Percentiles rank a stretch among this genome's conserved stretches.
Conservation (phyloP, 2,888 invertebrate genomes). For the Ellobium chinense region DNA sequence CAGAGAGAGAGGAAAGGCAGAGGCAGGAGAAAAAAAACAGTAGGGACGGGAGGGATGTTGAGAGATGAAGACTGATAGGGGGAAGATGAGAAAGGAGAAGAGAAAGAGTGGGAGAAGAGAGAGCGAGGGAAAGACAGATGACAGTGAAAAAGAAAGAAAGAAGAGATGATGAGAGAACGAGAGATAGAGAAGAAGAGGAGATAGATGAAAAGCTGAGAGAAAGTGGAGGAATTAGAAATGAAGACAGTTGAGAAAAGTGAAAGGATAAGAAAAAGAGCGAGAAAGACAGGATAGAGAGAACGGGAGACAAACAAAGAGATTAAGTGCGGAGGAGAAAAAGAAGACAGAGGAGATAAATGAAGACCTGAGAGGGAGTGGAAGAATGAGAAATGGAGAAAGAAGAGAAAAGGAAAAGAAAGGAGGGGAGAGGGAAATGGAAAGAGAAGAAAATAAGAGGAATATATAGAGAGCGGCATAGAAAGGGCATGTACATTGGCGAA, state of each 20-base stretch:
- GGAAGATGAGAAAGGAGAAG: background rate
- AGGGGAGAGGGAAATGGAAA: background rate
- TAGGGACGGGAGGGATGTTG: background rate
- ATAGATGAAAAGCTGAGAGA: background rate
- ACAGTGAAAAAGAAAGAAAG: background rate
- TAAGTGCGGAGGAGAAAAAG: background rate
- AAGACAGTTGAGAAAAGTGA: background rate
- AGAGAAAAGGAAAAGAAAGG: background rate
- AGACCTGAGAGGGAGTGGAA: background rate
- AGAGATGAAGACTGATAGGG: background rate
- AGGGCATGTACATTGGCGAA: too few relatives aligned
- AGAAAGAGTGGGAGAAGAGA: background rate
- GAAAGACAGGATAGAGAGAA: background rate
- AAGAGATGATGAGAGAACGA: background rate
- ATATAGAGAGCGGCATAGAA: slow-evolving; percentile 7
- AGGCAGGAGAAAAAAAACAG: background rate
- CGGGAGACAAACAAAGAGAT: background rate
- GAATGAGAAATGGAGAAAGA: background rate
- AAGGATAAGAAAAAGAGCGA: background rate
- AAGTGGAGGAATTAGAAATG: background rate
- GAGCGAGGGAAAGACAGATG: too few relatives aligned
- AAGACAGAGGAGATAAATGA: background rate
- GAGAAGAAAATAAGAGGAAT: slow-evolving; percentile 14
- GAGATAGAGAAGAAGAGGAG: background rate
- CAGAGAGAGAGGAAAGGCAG: background rate